These are phyloP conservation scores for Lepidostoma basale DNA, from an alignment of 1,140 invertebrate genomes.

Conservation along the genomic window DNA sequence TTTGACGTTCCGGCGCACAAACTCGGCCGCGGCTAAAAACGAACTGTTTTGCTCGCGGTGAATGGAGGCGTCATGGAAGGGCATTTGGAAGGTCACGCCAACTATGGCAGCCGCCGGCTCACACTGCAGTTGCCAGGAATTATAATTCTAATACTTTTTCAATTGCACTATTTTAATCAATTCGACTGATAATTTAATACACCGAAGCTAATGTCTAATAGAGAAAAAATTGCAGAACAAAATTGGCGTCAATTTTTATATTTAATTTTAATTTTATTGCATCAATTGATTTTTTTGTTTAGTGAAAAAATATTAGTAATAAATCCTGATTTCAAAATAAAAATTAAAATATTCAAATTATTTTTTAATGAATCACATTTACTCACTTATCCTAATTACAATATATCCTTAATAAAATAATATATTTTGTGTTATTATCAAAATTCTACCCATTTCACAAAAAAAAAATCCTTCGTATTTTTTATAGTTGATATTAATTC, in stretches of 20 bases:
- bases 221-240: too few relatives aligned
- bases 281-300: neutral
- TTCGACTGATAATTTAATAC: too few relatives aligned
- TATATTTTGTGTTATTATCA: too few relatives aligned
- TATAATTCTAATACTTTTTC: neutral
- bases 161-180: too few relatives aligned
- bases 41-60: constrained; percentile 12
- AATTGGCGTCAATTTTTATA: too few relatives aligned
- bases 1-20: neutral
- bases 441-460: too few relatives aligned
- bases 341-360: neutral
- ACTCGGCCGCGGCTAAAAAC: constrained; percentile 9
- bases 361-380: neutral
- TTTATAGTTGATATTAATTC: too few relatives aligned
- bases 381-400: too few relatives aligned
- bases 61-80: constrained; percentile 22
- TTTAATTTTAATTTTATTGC: neutral
- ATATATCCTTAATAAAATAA: too few relatives aligned
- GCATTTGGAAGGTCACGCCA: constrained; percentile 32
- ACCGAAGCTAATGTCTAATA: too few relatives aligned
- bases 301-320: too few relatives aligned
- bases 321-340: neutral
- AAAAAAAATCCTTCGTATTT: too few relatives aligned
- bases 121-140: neutral
- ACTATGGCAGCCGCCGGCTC: neutral